Percentiles rank a stretch among this genome's conserved stretches.
Evolutionary conservation across 2,113 vertebrate genomes (phyloP).

Genomic region (Crotalus viridis): DNA sequence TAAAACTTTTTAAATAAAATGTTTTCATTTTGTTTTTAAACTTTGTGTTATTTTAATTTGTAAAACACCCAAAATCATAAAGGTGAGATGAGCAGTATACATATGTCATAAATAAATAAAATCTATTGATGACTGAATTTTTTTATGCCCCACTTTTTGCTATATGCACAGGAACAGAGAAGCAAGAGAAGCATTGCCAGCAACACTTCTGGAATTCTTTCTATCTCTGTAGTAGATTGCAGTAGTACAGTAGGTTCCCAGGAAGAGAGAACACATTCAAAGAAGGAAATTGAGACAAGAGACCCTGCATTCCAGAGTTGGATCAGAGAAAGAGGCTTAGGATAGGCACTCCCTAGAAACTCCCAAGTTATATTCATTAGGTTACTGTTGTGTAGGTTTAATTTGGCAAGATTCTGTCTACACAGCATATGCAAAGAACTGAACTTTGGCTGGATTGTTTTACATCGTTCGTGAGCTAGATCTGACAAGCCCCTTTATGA

Average conservation of each 20-base stretch:
- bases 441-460: background rate
- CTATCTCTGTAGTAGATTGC: background rate
- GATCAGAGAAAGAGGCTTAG: background rate
- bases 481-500: background rate
- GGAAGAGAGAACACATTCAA: background rate
- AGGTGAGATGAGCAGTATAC: background rate
- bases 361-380: background rate
- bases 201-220: background rate
- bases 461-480: background rate
- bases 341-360: background rate
- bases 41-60: background rate
- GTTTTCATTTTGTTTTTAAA: background rate
- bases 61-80: background rate
- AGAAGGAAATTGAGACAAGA: background rate
- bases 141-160: background rate
- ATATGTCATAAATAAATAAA: background rate
- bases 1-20: background rate
- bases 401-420: background rate
- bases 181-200: background rate
- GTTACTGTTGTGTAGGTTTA: background rate
- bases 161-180: background rate
- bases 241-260: background rate
- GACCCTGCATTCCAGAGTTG: background rate
- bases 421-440: background rate
- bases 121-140: background rate